Conservation (phyloP, 2,113 vertebrate species). For the Lanius ludovicianus region DNA sequence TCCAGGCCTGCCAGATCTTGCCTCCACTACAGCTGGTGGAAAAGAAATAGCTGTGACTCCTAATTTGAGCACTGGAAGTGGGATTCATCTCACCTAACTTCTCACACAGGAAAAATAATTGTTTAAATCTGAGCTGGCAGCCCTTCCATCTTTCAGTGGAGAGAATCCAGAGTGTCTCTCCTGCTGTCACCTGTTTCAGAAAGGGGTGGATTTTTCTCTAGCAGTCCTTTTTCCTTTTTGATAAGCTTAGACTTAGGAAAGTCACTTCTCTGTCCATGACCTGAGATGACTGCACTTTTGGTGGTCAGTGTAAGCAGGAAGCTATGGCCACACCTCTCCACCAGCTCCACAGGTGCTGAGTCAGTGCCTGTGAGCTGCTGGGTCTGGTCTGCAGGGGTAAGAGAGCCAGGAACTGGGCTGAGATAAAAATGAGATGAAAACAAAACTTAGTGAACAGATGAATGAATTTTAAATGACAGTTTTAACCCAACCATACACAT, state of each 20-base stretch:
- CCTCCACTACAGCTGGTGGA: not conserved
- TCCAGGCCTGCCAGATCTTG: conserved; percentile 30
- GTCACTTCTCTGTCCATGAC: not conserved
- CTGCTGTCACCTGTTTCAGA: not conserved
- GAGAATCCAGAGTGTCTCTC: not conserved
- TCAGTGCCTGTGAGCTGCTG: not conserved
- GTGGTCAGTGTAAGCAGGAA: not conserved
- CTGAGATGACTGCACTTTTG: not conserved
- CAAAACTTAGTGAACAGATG: not conserved
- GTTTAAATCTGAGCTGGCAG: not conserved
- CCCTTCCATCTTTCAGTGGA: not conserved
- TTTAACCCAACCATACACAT: not conserved
- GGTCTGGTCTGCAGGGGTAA: not conserved
- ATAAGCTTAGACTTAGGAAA: not conserved
- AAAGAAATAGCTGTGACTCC: conserved; percentile 27
- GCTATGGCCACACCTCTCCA: not conserved
- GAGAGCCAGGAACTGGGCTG: not conserved
- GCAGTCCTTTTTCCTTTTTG: not conserved
- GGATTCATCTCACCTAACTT: conserved; percentile 15
- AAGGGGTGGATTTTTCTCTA: not conserved
- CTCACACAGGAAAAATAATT: not conserved
- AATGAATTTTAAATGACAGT: not conserved
- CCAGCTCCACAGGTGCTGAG: not conserved
- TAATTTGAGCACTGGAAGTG: not conserved
- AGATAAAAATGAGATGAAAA: not conserved